These are phyloP conservation scores for Ficedula albicollis DNA, from an alignment of 2,797 vertebrate genomes.

Conservation along the genomic window DNA sequence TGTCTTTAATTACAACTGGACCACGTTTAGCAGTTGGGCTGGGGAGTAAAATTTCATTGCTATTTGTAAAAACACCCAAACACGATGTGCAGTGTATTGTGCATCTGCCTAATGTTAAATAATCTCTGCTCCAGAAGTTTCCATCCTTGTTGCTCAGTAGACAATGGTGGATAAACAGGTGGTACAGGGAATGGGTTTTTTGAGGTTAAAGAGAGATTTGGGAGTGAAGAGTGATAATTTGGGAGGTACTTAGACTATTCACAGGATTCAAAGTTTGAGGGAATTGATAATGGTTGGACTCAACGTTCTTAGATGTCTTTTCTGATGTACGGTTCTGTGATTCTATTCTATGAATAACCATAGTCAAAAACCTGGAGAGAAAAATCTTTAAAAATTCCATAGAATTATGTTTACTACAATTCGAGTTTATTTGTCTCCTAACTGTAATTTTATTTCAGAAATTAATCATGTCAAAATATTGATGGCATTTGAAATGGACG, in stretches of 20 bases:
- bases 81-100: rapidly evolving
- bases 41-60: neutral
- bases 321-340: neutral
- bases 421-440: neutral
- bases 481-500: neutral
- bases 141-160: neutral
- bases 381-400: neutral
- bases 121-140: neutral
- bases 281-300: neutral
- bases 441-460: neutral
- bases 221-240: neutral
- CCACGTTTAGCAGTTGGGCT: neutral
- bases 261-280: neutral
- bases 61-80: neutral
- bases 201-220: neutral
- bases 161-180: neutral
- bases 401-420: neutral
- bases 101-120: neutral
- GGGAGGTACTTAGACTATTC: neutral
- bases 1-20: neutral
- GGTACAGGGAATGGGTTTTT: rapidly evolving
- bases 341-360: neutral
- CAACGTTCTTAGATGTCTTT: neutral
- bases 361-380: neutral
- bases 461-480: neutral